Evolutionary conservation across 1,140 invertebrate genomes (phyloP).

Genomic region (Triops cancriformis): DNA sequence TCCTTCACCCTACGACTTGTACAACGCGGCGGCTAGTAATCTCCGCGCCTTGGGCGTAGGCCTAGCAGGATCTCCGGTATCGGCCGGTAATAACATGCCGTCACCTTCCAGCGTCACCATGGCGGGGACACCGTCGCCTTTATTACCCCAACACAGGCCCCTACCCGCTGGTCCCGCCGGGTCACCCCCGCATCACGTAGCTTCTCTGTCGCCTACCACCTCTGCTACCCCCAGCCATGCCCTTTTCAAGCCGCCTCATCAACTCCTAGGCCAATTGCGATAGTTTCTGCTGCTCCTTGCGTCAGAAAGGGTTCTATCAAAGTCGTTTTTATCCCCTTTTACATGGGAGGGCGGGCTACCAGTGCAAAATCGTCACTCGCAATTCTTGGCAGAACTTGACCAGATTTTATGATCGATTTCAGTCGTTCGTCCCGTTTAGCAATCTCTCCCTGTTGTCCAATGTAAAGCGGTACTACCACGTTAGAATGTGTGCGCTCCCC

Average conservation of each 20-base stretch:
- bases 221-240: background rate
- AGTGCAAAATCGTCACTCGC: too few relatives aligned
- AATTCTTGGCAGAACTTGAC: too few relatives aligned
- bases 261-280: background rate
- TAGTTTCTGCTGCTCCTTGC: background rate
- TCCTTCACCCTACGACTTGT: slow-evolving; percentile 18
- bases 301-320: too few relatives aligned
- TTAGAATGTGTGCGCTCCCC: too few relatives aligned
- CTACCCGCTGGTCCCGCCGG: background rate
- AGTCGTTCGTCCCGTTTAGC: too few relatives aligned
- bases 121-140: background rate
- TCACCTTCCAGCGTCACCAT: background rate
- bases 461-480: too few relatives aligned
- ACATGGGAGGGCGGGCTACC: too few relatives aligned
- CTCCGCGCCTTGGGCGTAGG: background rate
- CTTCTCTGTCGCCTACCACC: background rate
- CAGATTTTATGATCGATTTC: too few relatives aligned
- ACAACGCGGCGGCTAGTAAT: background rate
- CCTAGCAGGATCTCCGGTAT: background rate
- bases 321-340: too few relatives aligned
- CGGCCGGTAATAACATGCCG: background rate
- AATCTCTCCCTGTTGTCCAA: too few relatives aligned
- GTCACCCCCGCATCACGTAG: background rate
- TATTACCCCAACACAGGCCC: background rate
- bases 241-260: background rate